These are phyloP conservation scores for Amblyopsis rosae DNA, from an alignment of 2,113 vertebrate genomes.

Conservation along the genomic window DNA sequence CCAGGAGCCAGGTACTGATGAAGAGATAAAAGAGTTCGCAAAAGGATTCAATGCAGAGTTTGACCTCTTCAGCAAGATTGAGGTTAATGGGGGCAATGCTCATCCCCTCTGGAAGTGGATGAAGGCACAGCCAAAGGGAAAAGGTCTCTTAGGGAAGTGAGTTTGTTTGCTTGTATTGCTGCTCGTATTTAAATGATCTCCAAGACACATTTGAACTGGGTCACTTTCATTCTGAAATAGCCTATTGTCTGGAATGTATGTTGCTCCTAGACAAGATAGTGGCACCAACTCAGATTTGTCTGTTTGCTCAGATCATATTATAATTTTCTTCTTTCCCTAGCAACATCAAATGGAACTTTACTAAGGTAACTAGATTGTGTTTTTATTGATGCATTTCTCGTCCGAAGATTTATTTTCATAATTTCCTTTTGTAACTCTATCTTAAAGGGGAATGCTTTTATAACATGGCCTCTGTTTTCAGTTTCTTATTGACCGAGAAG, in stretches of 20 bases:
- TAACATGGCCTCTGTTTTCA: conserved; percentile 41
- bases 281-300: too few species aligned
- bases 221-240: too few species aligned
- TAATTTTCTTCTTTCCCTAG: conserved; percentile 62
- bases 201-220: too few species aligned
- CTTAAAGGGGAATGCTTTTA: too few species aligned
- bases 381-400: accelerated
- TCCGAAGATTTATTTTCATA: neutral
- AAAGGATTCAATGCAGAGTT: conserved; percentile 86
- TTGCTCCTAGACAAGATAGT: too few species aligned
- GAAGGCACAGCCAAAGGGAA: conserved; percentile 93
- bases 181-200: too few species aligned
- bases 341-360: conserved; percentile 98
- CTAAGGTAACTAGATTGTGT: conserved; percentile 81
- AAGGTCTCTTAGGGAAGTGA: conserved; percentile 89
- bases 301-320: too few species aligned
- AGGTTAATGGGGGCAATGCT: conserved; percentile 88
- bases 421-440: too few species aligned
- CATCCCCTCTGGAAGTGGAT: conserved; percentile 97
- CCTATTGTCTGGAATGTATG: too few species aligned
- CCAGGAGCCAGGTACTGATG: conserved; percentile 89
- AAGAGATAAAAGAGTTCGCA: conserved; percentile 89
- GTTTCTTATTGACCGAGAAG: conserved; percentile 92
- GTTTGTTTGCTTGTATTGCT: conserved; percentile 49
- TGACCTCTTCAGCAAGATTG: conserved; percentile 92